Conservation (phyloP, 2,113 vertebrate genomes). For the Cebidichthys violaceus region DNA sequence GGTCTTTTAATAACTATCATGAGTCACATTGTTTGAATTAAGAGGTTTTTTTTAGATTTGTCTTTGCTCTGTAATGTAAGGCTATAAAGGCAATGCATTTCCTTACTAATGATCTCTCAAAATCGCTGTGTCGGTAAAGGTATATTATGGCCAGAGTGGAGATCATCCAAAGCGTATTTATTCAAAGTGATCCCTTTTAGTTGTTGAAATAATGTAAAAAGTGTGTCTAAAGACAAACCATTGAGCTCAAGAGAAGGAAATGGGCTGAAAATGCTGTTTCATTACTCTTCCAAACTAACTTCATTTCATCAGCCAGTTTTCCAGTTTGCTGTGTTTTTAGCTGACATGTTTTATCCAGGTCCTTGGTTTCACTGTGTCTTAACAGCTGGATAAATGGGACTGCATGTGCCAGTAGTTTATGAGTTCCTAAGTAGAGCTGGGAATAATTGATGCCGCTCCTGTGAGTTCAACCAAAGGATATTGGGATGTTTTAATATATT, state of each 20-base stretch:
- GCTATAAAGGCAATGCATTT: slow-evolving; percentile 30
- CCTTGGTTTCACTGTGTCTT: slow-evolving; percentile 60
- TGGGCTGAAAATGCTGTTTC: slow-evolving; percentile 18
- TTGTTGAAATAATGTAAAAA: slow-evolving; percentile 29
- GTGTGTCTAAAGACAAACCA: slow-evolving; percentile 23
- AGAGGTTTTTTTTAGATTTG: slow-evolving; percentile 15
- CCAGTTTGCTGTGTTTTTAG: slow-evolving; percentile 41
- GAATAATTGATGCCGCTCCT: slow-evolving; percentile 59
- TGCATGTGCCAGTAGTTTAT: slow-evolving; percentile 46
- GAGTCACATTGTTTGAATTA: slow-evolving; percentile 53
- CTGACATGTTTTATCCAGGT: slow-evolving; percentile 57
- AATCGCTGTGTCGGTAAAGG: slow-evolving; percentile 27
- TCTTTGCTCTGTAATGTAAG: slow-evolving; percentile 22
- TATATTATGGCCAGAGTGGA: slow-evolving; percentile 23
- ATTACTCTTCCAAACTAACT: slow-evolving; percentile 42
- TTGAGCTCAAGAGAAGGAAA: slow-evolving; percentile 29
- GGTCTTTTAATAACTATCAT: slow-evolving; percentile 50
- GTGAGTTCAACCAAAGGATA: slow-evolving; percentile 72
- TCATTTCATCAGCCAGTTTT: slow-evolving; percentile 42
- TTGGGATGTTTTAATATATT: slow-evolving; percentile 49
- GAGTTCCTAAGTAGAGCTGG: slow-evolving; percentile 36
- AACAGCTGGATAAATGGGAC: slow-evolving; percentile 58
- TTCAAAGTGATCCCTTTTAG: slow-evolving; percentile 18
- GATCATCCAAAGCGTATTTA: slow-evolving; percentile 23
- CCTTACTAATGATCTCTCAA: slow-evolving; percentile 34